Evolutionary conservation across 2,113 vertebrate genomes (phyloP).

Genomic region (Sprattus sprattus): DNA sequence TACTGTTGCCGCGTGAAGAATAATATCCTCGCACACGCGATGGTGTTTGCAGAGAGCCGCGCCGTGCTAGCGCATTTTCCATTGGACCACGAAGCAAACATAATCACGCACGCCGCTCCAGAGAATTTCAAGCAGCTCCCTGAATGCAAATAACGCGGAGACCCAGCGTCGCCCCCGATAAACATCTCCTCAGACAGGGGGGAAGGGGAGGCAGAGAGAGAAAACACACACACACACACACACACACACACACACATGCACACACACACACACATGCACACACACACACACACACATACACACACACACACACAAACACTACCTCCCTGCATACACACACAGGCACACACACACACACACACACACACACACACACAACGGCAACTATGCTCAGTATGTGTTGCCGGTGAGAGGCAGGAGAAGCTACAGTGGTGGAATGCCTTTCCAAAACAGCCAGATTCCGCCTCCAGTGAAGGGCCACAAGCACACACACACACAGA

Average conservation of each 20-base stretch:
- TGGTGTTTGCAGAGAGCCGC: background rate
- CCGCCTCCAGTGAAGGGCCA: background rate
- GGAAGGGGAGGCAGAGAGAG: background rate
- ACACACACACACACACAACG: background rate
- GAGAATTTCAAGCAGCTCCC: background rate
- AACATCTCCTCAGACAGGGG: background rate
- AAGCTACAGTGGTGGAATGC: background rate
- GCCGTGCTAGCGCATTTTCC: background rate
- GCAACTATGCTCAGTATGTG: slow-evolving; percentile 12
- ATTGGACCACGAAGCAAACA: background rate
- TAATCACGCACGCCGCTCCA: background rate
- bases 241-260: background rate
- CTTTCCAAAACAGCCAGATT: background rate
- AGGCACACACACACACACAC: background rate
- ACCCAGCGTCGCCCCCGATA: background rate
- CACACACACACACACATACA: background rate
- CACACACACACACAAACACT: no score
- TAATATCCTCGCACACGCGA: background rate
- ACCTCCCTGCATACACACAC: no score
- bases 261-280: background rate
- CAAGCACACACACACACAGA: background rate
- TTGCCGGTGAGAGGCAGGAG: background rate
- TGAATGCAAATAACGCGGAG: background rate
- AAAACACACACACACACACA: background rate
- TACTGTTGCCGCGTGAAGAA: slow-evolving; percentile 9